These are phyloP conservation scores for Chalcis sispes DNA, from an alignment of 2,888 invertebrate genomes.

Conservation along the genomic window DNA sequence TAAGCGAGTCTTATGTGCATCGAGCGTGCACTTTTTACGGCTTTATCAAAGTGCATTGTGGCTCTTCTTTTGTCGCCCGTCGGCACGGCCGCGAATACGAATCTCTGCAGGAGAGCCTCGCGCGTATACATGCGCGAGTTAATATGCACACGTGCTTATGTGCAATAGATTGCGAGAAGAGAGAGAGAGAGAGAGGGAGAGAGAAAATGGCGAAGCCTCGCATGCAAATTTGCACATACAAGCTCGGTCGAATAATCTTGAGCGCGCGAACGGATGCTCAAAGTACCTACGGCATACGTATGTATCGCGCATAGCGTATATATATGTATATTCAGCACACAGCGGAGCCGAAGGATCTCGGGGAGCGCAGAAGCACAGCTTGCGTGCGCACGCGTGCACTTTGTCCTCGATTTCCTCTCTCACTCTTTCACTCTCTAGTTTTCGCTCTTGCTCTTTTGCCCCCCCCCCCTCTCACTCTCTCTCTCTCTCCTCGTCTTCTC, in stretches of 20 bases:
- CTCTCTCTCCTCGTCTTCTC: conserved; percentile 41
- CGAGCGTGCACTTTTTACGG: not conserved
- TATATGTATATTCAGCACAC: not conserved
- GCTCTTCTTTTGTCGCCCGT: not conserved
- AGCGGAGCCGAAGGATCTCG: not conserved
- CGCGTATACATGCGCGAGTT: not conserved
- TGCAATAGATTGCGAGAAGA: not conserved
- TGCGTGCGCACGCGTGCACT: not conserved
- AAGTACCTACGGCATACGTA: no score
- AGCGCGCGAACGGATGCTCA: not conserved
- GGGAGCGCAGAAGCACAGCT: conserved; percentile 2
- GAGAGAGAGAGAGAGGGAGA: not conserved
- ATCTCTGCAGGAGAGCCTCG: not conserved
- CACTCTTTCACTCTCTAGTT: conserved; percentile 18
- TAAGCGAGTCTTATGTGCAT: no score
- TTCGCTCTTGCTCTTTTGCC: no score
- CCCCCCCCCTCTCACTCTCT: conserved; percentile 44
- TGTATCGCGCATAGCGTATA: no score
- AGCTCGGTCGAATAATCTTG: no score
- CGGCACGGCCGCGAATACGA: no score
- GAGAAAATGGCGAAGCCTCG: conserved; percentile 7
- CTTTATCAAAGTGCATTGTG: not conserved
- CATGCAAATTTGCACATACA: no score
- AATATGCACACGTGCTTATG: not conserved
- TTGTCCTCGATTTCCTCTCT: not conserved